Evolutionary conservation across 1,140 invertebrate genomes (phyloP).

Genomic region (Drosophila littoralis): DNA sequence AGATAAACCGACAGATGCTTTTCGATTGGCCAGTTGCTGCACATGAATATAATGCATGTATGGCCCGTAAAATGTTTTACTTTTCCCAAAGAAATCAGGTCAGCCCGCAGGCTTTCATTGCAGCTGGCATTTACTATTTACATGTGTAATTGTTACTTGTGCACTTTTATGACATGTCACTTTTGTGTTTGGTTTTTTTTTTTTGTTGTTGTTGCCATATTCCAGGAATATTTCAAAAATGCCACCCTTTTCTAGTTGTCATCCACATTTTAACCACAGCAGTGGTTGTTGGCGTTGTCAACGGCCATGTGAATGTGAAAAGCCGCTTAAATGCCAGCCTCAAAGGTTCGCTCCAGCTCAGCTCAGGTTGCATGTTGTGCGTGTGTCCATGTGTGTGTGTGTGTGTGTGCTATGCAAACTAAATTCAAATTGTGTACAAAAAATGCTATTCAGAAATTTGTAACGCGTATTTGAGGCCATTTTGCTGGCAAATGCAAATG

Average conservation of each 20-base stretch:
- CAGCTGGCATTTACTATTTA: constrained; percentile 20
- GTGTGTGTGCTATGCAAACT: constrained; percentile 36
- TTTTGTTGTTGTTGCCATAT: constrained; percentile 26
- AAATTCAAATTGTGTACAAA: constrained; percentile 52
- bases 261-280: constrained; percentile 23
- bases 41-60: not conserved
- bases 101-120: constrained; percentile 8
- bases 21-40: not conserved
- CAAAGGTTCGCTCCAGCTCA: constrained; percentile 46
- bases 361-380: not conserved
- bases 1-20: not conserved
- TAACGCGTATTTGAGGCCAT: constrained; percentile 54
- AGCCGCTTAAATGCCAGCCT: constrained; percentile 55
- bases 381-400: constrained; percentile 12
- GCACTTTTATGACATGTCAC: constrained; percentile 5
- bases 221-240: constrained; percentile 19
- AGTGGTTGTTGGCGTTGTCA: constrained; percentile 33
- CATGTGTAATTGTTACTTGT: constrained; percentile 33
- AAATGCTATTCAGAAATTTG: constrained; percentile 59
- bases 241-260: constrained; percentile 24
- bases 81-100: not conserved
- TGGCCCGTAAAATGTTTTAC: not conserved
- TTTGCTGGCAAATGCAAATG: constrained; percentile 65
- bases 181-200: not conserved
- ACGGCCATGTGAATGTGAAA: constrained; percentile 21